Conservation (phyloP, 2,888 invertebrate species). For the Xanthia icteritia region DNA sequence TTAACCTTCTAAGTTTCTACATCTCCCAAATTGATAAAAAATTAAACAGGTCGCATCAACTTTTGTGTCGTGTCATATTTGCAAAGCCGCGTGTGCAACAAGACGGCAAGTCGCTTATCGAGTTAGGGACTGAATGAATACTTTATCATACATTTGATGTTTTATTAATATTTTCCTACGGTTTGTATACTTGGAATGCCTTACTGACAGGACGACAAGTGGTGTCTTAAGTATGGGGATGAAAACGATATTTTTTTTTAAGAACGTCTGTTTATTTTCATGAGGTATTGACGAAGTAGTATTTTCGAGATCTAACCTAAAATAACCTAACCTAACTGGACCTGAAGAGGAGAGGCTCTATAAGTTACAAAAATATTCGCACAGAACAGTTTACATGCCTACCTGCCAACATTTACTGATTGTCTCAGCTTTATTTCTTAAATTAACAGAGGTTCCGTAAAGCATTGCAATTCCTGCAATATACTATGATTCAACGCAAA, state of each 20-base stretch:
- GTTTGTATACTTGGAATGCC: constrained; percentile 18
- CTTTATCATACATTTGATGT: constrained; percentile 53
- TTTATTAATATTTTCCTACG: constrained; percentile 52
- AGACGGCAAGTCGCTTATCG: constrained; percentile 47
- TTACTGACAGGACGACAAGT: constrained; percentile 26
- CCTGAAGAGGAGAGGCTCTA: not conserved
- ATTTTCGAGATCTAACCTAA: not conserved
- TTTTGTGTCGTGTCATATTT: constrained; percentile 49
- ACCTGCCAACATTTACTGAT: not conserved
- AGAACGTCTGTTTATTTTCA: constrained; percentile 13
- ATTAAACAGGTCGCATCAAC: not conserved
- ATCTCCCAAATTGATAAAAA: not conserved
- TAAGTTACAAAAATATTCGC: not conserved
- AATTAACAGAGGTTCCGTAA: no score
- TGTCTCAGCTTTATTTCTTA: not conserved
- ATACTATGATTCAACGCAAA: not conserved
- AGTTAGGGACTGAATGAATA: constrained; percentile 62
- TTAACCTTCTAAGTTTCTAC: not conserved
- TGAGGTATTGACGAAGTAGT: not conserved
- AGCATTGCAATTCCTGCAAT: not conserved
- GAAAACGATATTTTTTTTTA: constrained; percentile 9
- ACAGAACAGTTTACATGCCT: not conserved
- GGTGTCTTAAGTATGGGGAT: constrained; percentile 6
- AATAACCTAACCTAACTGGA: no score
- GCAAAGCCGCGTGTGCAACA: constrained; percentile 38